Percentiles rank a stretch among this genome's conserved stretches.
Conservation (phyloP, 2,113 vertebrate species). For the Tyto alba region DNA sequence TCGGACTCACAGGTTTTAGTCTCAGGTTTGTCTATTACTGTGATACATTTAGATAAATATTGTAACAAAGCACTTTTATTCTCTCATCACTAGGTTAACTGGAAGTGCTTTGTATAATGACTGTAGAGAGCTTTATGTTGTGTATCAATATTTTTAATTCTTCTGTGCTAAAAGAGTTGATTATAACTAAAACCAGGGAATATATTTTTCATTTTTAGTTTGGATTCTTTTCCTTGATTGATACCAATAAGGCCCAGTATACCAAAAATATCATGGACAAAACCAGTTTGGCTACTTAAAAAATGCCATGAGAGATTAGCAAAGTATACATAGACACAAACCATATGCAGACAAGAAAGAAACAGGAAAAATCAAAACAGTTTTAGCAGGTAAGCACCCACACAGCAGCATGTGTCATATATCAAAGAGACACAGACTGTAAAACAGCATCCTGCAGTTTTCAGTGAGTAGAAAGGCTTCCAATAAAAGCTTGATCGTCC, state of each 20-base stretch:
- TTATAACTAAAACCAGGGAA: neutral
- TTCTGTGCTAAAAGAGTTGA: neutral
- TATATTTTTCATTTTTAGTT: neutral
- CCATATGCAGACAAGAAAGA: slow-evolving; percentile 27
- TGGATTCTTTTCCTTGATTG: neutral
- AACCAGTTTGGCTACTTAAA: neutral
- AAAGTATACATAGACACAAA: neutral
- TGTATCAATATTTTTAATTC: neutral
- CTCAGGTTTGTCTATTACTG: neutral
- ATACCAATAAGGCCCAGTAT: neutral
- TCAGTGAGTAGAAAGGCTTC: slow-evolving; percentile 11
- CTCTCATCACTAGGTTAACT: neutral
- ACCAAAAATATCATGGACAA: neutral
- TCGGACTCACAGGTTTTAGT: neutral
- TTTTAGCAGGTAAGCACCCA: slow-evolving; percentile 49
- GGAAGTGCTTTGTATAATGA: neutral
- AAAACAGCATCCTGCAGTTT: slow-evolving; percentile 40
- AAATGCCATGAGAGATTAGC: slow-evolving; percentile 3
- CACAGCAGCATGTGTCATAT: slow-evolving; percentile 43
- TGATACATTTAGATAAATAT: neutral
- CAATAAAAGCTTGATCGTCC: slow-evolving; percentile 37
- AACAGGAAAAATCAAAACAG: neutral
- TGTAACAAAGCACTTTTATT: neutral
- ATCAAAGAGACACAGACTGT: slow-evolving; percentile 57
- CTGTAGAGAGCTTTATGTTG: neutral